phyloP scores from a whole-genome alignment of 2,888 invertebrate genomes.

The Allygus modestus region DNA sequence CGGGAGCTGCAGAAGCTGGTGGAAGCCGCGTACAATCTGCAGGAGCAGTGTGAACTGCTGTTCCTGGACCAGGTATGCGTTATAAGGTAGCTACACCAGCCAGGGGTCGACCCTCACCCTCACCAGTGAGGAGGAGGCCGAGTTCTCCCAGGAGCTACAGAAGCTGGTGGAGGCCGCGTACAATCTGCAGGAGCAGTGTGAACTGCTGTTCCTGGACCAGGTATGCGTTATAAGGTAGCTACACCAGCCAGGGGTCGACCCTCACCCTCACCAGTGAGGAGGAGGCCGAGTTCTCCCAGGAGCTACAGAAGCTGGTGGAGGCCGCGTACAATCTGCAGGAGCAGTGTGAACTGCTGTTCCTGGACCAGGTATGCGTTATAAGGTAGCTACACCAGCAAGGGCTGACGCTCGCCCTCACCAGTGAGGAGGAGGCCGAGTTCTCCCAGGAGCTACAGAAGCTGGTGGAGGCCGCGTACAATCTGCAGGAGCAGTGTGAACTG shows the following conservation, averaged over 20 bases:
- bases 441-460: slow-evolving; percentile 88
- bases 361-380: slow-evolving; percentile 81
- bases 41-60: slow-evolving; percentile 87
- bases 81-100: slow-evolving; percentile 81
- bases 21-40: slow-evolving; percentile 78
- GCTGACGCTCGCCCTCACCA: slow-evolving; percentile 83
- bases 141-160: slow-evolving; percentile 90
- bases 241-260: slow-evolving; percentile 79
- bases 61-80: slow-evolving; percentile 84
- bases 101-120: slow-evolving; percentile 81
- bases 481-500: slow-evolving; percentile 86
- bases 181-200: slow-evolving; percentile 83
- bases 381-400: slow-evolving; percentile 82
- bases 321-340: slow-evolving; percentile 79
- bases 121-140: slow-evolving; percentile 91
- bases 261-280: slow-evolving; percentile 89
- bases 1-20: slow-evolving; percentile 86
- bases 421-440: slow-evolving; percentile 93
- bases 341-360: slow-evolving; percentile 90
- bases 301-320: slow-evolving; percentile 84
- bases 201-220: slow-evolving; percentile 90
- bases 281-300: slow-evolving; percentile 90
- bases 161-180: slow-evolving; percentile 80
- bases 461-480: slow-evolving; percentile 78
- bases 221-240: too few species aligned